Conservation (phyloP, 2,113 vertebrate genomes). For the Zosterops lateralis region DNA sequence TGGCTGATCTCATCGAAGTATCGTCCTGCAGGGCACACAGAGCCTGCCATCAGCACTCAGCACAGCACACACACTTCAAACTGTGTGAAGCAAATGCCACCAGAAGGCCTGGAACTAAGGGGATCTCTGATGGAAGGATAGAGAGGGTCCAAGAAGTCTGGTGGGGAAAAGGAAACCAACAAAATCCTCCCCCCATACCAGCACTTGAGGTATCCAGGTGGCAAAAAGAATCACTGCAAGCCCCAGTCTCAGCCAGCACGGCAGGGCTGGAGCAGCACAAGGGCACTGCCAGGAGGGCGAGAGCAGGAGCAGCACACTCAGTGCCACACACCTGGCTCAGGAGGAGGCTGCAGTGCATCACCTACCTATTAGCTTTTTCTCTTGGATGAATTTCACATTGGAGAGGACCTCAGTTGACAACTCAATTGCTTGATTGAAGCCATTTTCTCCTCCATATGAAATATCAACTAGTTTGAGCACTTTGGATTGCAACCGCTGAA, state of each 20-base stretch:
- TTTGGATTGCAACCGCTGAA: conserved; percentile 95
- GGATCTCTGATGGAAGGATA: not conserved
- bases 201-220: not conserved
- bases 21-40: conserved; percentile 77
- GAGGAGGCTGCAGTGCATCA: not conserved
- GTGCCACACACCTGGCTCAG: not conserved
- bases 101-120: not conserved
- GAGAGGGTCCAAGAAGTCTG: not conserved
- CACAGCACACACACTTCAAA: not conserved
- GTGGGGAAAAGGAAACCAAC: not conserved
- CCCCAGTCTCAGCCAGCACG: rapidly evolving
- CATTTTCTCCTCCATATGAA: conserved; percentile 98
- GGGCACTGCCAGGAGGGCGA: not conserved
- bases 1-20: conserved; percentile 99
- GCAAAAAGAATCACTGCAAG: not conserved
- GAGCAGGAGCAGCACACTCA: not conserved
- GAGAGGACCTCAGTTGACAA: conserved; percentile 97
- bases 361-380: conserved; percentile 98
- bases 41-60: not conserved
- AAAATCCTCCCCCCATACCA: not conserved
- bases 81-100: not conserved
- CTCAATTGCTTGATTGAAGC: conserved; percentile 99
- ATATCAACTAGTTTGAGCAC: conserved; percentile 99
- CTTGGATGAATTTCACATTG: conserved; percentile 99
- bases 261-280: not conserved